Conservation (phyloP, 2,888 invertebrate species). For the Drosophila koepferae region DNA sequence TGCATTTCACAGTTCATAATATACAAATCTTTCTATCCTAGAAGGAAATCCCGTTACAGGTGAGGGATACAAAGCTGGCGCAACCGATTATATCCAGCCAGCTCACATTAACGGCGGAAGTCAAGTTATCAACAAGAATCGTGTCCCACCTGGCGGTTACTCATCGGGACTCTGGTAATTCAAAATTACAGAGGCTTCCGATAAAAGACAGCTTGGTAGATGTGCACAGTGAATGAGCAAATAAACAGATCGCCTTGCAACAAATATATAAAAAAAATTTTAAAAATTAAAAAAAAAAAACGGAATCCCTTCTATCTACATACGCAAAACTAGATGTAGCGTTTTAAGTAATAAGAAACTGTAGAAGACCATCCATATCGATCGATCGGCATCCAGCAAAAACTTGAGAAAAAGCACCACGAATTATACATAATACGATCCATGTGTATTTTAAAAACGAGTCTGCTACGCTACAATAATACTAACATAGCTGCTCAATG, state of each 20-base stretch:
- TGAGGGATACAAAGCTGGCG: conserved; percentile 85
- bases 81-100: conserved; percentile 80
- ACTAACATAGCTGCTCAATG: conserved; percentile 44
- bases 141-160: conserved; percentile 85
- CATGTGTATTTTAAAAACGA: conserved; percentile 14
- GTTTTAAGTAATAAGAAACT: conserved; percentile 36
- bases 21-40: conserved; percentile 43
- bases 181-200: conserved; percentile 26
- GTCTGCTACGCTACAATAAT: conserved; percentile 15
- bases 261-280: conserved; percentile 13
- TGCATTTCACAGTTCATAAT: no score
- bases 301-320: conserved; percentile 32
- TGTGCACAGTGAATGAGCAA: conserved; percentile 31
- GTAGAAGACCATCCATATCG: conserved; percentile 19
- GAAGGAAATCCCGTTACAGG: conserved; percentile 87
- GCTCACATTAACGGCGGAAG: conserved; percentile 82
- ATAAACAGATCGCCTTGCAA: conserved; percentile 34
- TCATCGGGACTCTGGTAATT: conserved; percentile 85
- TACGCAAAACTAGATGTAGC: conserved; percentile 45
- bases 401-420: background rate
- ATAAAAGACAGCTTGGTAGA: conserved; percentile 31
- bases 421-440: conserved; percentile 19
- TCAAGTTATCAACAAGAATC: conserved; percentile 85
- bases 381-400: conserved; percentile 4
- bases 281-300: background rate